Percentiles rank a stretch among this genome's conserved stretches.
Evolutionary conservation across 2,888 invertebrate species (phyloP).

Genomic region (Seira musarum): DNA sequence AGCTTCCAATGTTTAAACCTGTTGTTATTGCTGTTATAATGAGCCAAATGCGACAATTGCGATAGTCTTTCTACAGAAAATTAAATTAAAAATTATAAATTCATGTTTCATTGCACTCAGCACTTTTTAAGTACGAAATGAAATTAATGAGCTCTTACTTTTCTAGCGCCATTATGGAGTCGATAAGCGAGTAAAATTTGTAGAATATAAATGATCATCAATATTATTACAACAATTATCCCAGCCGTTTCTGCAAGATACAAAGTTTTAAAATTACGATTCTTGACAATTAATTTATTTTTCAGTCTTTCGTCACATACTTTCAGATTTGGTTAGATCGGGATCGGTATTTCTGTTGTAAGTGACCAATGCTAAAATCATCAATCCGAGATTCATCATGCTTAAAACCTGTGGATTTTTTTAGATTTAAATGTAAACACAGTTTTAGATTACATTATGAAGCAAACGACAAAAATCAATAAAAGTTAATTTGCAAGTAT

Average conservation of each 20-base stretch:
- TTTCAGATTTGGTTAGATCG: constrained; percentile 15
- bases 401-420: no score
- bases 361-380: constrained; percentile 13
- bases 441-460: no score
- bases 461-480: constrained; percentile 3
- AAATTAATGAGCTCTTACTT: constrained; percentile 13
- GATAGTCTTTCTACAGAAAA: constrained; percentile 34
- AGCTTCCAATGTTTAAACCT: neutral
- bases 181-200: constrained; percentile 38
- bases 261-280: neutral
- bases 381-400: constrained; percentile 26
- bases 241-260: constrained; percentile 24
- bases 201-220: constrained; percentile 23
- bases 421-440: constrained; percentile 2
- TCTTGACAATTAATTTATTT: no score
- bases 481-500: neutral
- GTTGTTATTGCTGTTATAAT: constrained; percentile 8
- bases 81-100: neutral
- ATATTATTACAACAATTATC: neutral
- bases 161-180: constrained; percentile 39
- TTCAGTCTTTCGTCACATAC: constrained; percentile 17
- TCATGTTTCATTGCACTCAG: no score
- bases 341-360: constrained; percentile 5
- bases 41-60: constrained; percentile 34
- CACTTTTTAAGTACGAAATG: no score